phyloP scores from a whole-genome alignment of 1,140 invertebrate genomes.

The Caligus rogercresseyi region DNA sequence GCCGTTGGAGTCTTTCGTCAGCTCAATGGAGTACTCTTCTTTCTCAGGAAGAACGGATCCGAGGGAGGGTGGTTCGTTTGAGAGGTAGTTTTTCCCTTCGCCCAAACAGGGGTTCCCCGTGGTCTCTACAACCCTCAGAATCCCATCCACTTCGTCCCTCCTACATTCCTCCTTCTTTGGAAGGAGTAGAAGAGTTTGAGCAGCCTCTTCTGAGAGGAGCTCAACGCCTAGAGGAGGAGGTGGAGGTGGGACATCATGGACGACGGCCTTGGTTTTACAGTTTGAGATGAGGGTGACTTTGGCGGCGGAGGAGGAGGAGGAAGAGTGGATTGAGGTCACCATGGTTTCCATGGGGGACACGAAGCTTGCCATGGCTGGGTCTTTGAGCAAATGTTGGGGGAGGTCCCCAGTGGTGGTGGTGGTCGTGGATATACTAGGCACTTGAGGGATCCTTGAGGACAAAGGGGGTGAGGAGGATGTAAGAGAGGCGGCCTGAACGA shows the following conservation, averaged over 20 bases:
- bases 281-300: neutral
- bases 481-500: neutral
- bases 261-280: neutral
- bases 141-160: neutral
- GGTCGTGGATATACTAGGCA: neutral
- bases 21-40: slow-evolving; percentile 79
- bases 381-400: neutral
- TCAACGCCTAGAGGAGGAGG: neutral
- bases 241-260: neutral
- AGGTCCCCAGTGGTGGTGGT: neutral
- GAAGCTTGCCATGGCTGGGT: neutral
- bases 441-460: neutral
- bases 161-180: neutral
- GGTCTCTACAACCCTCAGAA: neutral
- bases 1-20: slow-evolving; percentile 85
- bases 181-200: neutral
- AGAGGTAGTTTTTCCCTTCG: neutral
- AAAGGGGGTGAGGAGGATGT: neutral
- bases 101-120: neutral
- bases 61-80: neutral
- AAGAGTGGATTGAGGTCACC: neutral
- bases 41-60: slow-evolving; percentile 58
- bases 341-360: neutral
- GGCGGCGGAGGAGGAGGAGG: neutral
- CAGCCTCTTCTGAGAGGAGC: too few relatives aligned